Evolutionary conservation across 2,888 invertebrate genomes (phyloP).

Genomic region (Nineta flava): DNA sequence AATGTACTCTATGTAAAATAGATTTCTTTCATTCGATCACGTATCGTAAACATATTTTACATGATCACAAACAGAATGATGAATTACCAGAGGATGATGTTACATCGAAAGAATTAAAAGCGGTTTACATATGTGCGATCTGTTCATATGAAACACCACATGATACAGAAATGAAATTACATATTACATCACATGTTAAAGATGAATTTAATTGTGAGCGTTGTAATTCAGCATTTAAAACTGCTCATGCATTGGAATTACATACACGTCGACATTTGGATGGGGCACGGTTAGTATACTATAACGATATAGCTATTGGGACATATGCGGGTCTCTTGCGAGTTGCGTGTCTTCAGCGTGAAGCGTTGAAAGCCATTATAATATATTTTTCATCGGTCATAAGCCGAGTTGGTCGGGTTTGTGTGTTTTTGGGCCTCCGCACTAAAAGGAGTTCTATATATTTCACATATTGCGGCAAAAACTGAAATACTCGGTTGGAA

Average conservation of each 20-base stretch:
- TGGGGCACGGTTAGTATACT: no score
- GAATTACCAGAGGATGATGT: not conserved
- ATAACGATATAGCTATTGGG: no score
- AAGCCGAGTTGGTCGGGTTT: no score
- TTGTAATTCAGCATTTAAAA: slow-evolving; percentile 10
- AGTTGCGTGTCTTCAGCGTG: no score
- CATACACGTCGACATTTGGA: slow-evolving; percentile 8
- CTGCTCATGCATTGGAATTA: not conserved
- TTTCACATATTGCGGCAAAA: no score
- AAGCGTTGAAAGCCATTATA: no score
- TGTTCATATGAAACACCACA: slow-evolving; percentile 4
- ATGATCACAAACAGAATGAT: not conserved
- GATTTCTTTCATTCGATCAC: not conserved
- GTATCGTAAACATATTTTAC: not conserved
- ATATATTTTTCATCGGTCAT: no score
- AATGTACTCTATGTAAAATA: not conserved
- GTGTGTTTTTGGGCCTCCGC: no score
- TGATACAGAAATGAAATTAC: slow-evolving; percentile 5
- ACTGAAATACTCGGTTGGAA: no score
- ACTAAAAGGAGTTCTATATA: no score
- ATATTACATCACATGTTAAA: slow-evolving; percentile 3
- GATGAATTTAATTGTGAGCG: slow-evolving; percentile 10
- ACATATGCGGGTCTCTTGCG: no score
- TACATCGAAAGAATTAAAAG: not conserved
- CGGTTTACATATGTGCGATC: not conserved